Base-by-base conservation (phyloP, 2,888 invertebrate species). In the Drosophila neutralis region DNA sequence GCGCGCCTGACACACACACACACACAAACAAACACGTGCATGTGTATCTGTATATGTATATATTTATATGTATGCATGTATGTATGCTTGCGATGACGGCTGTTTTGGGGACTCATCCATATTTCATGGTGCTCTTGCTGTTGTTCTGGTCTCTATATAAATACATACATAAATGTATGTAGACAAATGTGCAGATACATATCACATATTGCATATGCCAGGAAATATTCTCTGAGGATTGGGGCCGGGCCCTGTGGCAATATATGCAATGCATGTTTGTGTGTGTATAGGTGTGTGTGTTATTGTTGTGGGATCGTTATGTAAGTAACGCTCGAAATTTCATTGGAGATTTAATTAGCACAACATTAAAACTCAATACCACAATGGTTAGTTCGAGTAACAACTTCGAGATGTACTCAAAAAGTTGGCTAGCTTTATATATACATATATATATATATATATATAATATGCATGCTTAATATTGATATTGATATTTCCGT, bases 151-250 rank as follows among this genome's bases (percentile, higher is more conserved):
- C 45, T 42, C 29, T 33, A 40, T 52, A 60, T 60, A 56, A 53
- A 54, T 49, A 27, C 11, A 45, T 53, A 59, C 36, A 54, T 66
- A 21, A 15, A 48, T 36, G 31, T 42, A 54, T 49, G 35, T 38
- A 31, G 45, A 45, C 27, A 59, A 11, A 18, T 49, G 53, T 61
- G 48, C 51, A 56, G 52, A 60, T 59, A 49, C 67, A 53, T 48
- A 42, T 60, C 48, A 54, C 38, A 33, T 40, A 27, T 57, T 18
- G 63, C 73, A 77, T 79, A 69, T 73, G 72, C 70, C 87, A 78
- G 87, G 80, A 76, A 84, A 89, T 57, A 57, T 86, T 79, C 87
- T 84, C 70, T 59, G 66, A 56, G 65, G 49, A 56, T 53, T 60
- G 53, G 73, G 73, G 67, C 51, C 67, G 45, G 31, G 40, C 69